Evolutionary conservation across 2,888 invertebrate genomes (phyloP).

Genomic region (Nesidiocoris tenuis): DNA sequence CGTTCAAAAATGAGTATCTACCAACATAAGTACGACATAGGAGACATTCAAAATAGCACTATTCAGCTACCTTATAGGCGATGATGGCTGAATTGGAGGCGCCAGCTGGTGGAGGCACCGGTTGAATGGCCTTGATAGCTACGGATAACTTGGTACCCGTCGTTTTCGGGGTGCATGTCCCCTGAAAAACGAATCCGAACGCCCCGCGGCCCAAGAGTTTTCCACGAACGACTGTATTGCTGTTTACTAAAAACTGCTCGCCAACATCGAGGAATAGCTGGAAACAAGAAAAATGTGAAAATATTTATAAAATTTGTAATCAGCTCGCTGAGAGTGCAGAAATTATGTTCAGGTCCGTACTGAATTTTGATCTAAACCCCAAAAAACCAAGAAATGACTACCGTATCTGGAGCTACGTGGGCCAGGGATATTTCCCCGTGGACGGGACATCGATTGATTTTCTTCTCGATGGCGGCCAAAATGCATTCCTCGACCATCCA

Average conservation of each 20-base stretch:
- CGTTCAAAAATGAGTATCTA: no score
- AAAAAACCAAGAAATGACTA: no score
- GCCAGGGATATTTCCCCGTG: constrained; percentile 75
- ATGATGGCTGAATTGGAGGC: constrained; percentile 65
- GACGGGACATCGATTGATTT: constrained; percentile 69
- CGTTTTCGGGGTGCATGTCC: constrained; percentile 63
- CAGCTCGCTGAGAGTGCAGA: no score
- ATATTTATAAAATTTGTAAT: constrained; percentile 14
- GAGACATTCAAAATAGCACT: no score
- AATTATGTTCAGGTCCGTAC: no score
- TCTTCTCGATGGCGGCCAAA: constrained; percentile 71
- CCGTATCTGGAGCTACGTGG: constrained; percentile 89
- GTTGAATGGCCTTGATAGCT: constrained; percentile 94
- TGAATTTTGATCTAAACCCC: no score
- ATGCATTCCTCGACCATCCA: constrained; percentile 98
- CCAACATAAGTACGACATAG: no score
- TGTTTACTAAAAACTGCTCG: constrained; percentile 74
- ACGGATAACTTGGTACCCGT: constrained; percentile 66
- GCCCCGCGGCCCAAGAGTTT: constrained; percentile 89
- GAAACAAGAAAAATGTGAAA: not conserved
- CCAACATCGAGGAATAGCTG: constrained; percentile 85
- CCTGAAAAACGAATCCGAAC: constrained; percentile 94
- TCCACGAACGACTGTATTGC: constrained; percentile 76
- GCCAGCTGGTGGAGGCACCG: constrained; percentile 79
- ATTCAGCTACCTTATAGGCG: constrained; percentile 60